A percentile compares a stretch with the other conserved stretches of the same genome.
phyloP scores from a whole-genome alignment of 2,888 invertebrate genomes.

The Apocheima hispidaria region DNA sequence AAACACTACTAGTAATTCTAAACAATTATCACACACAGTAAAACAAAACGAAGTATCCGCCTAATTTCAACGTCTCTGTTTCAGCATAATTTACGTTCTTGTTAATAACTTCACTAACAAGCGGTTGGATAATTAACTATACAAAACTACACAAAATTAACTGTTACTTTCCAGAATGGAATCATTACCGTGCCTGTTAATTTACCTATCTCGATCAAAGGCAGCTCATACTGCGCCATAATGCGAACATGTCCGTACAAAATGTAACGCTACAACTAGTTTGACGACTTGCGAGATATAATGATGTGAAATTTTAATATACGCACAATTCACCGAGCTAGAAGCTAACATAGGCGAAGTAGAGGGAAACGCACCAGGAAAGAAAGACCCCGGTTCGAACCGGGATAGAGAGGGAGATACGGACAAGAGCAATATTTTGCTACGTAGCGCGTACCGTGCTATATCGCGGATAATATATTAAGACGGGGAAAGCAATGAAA shows the following conservation, averaged over 20 bases:
- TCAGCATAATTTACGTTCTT: constrained; percentile 8
- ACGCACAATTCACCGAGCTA: too few relatives aligned
- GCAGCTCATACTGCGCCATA: background rate
- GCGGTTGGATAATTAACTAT: constrained; percentile 18
- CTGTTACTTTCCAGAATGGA: constrained; percentile 18
- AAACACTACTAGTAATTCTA: background rate
- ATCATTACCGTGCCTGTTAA: constrained; percentile 29
- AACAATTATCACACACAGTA: background rate
- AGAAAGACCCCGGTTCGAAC: too few relatives aligned
- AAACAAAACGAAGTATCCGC: constrained; percentile 5
- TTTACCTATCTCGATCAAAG: constrained; percentile 34
- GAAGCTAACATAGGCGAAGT: too few relatives aligned
- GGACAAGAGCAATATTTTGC: too few relatives aligned
- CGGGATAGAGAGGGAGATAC: too few relatives aligned
- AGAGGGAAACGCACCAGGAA: too few relatives aligned
- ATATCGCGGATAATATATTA: too few relatives aligned
- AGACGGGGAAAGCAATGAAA: background rate
- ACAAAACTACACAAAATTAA: constrained; percentile 23
- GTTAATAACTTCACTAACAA: constrained; percentile 22
- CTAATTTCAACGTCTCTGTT: constrained; percentile 16
- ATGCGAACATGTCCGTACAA: background rate
- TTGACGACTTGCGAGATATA: too few relatives aligned
- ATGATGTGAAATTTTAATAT: too few relatives aligned
- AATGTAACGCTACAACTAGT: too few relatives aligned
- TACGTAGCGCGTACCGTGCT: too few relatives aligned